Conservation (phyloP, 2,888 invertebrate species). For the Spisula subtruncata region DNA sequence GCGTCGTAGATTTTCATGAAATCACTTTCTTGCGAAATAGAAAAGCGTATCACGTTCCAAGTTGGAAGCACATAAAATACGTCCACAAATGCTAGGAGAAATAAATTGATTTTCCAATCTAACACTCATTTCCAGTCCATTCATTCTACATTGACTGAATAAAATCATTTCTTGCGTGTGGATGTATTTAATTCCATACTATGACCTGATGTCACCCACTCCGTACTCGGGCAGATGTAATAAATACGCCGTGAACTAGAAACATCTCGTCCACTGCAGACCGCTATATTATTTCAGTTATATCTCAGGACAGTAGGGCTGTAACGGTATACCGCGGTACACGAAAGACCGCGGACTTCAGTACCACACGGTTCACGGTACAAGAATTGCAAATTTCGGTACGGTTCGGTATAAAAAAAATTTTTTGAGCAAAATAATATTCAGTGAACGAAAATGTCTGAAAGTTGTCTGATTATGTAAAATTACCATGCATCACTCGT, state of each 20-base stretch:
- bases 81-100: constrained; percentile 49
- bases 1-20: constrained; percentile 35
- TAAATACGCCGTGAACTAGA: not conserved
- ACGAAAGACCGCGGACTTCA: too few species aligned
- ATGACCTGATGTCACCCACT: constrained; percentile 15
- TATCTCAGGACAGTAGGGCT: too few species aligned
- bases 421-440: too few species aligned
- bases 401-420: too few species aligned
- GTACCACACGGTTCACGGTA: too few species aligned
- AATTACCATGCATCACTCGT: too few species aligned
- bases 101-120: constrained; percentile 70
- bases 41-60: constrained; percentile 63
- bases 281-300: too few species aligned
- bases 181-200: not conserved
- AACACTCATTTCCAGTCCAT: constrained; percentile 47
- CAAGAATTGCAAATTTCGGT: too few species aligned
- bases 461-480: too few species aligned
- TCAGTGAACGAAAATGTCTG: too few species aligned
- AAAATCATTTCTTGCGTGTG: constrained; percentile 47
- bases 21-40: constrained; percentile 65
- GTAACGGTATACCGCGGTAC: too few species aligned
- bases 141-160: constrained; percentile 43
- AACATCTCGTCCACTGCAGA: not conserved
- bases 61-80: constrained; percentile 58
- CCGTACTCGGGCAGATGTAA: not conserved